Conservation (phyloP, 2,888 invertebrate genomes). For the Carcina quercana region DNA sequence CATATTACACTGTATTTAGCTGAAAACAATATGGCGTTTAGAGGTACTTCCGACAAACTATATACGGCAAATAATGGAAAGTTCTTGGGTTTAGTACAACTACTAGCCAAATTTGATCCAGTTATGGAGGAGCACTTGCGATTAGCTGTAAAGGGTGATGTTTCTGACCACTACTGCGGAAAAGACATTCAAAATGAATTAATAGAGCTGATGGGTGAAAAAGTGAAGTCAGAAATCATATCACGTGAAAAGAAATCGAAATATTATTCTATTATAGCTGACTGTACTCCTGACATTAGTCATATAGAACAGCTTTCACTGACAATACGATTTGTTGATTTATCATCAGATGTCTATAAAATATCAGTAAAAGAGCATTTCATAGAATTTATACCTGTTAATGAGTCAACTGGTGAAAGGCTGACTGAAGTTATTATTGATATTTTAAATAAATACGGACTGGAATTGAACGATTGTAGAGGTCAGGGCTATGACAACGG, state of each 20-base stretch:
- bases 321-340: constrained; percentile 21
- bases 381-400: constrained; percentile 13
- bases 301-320: constrained; percentile 22
- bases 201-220: constrained; percentile 25
- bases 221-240: constrained; percentile 23
- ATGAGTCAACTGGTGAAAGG: constrained; percentile 16
- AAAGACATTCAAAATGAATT: constrained; percentile 32
- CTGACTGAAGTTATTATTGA: constrained; percentile 22
- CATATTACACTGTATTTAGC: constrained; percentile 26
- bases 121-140: constrained; percentile 28
- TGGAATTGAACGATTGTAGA: constrained; percentile 25
- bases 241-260: constrained; percentile 8
- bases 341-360: constrained; percentile 16
- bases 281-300: constrained; percentile 22
- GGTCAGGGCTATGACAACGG: constrained; percentile 37
- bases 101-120: constrained; percentile 31
- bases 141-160: constrained; percentile 22
- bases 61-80: constrained; percentile 29
- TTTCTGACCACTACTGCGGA: constrained; percentile 29
- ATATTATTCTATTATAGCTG: constrained; percentile 13
- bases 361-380: constrained; percentile 17
- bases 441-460: constrained; percentile 24
- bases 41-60: constrained; percentile 26
- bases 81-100: constrained; percentile 29
- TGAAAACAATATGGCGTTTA: constrained; percentile 28